Evolutionary conservation across 2,888 invertebrate species (phyloP).

Genomic region (Neria commutata): DNA sequence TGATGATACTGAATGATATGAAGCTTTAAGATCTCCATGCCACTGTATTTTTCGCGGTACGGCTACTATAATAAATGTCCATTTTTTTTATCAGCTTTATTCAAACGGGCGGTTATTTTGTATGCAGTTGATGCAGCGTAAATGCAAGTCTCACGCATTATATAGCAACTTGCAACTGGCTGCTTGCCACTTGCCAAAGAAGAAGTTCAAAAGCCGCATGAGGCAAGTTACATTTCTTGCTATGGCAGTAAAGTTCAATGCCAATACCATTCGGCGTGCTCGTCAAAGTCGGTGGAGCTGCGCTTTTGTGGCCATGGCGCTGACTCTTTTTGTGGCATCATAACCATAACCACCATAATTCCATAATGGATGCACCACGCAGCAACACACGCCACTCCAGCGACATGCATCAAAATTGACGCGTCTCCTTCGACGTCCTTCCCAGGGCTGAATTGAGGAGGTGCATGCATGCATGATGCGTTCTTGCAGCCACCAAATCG

Average conservation of each 20-base stretch:
- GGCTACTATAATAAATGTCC: too few relatives aligned
- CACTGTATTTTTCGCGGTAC: too few relatives aligned
- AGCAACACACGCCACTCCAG: background rate
- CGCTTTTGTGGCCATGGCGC: too few relatives aligned
- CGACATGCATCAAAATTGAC: background rate
- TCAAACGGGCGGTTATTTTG: too few relatives aligned
- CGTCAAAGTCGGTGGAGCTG: background rate
- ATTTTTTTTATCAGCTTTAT: too few relatives aligned
- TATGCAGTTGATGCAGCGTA: background rate
- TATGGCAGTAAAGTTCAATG: too few relatives aligned
- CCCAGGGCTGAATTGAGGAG: background rate
- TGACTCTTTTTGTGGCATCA: too few relatives aligned
- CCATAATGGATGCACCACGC: background rate
- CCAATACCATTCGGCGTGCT: background rate
- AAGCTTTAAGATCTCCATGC: too few relatives aligned
- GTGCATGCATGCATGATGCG: background rate
- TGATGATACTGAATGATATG: too few relatives aligned
- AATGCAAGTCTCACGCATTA: conserved; percentile 1
- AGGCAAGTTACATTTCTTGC: too few relatives aligned
- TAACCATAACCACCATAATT: conserved; percentile 1
- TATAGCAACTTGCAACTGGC: background rate
- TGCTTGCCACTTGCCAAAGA: too few relatives aligned
- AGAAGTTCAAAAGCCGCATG: background rate
- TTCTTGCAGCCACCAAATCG: background rate
- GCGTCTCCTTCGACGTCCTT: too few relatives aligned